A percentile compares a stretch with the other conserved stretches of the same genome.
Conservation (phyloP, 1,140 invertebrate species). For the Hermetia illucens region DNA sequence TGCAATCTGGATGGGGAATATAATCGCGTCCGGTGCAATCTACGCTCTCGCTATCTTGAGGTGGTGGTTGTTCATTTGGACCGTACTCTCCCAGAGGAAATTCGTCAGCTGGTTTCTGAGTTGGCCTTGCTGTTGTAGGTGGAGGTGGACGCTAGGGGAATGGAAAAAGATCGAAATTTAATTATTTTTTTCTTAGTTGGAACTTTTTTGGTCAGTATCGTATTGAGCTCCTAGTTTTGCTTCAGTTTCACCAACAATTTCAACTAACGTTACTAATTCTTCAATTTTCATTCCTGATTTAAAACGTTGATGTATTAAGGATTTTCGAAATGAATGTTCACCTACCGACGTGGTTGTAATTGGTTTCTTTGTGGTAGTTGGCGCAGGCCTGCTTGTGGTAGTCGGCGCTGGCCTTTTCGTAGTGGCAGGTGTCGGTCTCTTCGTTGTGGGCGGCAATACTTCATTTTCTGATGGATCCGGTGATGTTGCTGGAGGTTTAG, state of each 20-base stretch:
- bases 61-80: slow-evolving; percentile 31
- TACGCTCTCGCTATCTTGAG: slow-evolving; percentile 33
- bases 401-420: slow-evolving; percentile 17
- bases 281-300: not conserved
- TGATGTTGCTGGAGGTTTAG: slow-evolving; percentile 46
- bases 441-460: slow-evolving; percentile 12
- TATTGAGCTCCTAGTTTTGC: slow-evolving; percentile 27
- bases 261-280: too few species aligned
- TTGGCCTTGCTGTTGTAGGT: slow-evolving; percentile 10
- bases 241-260: too few species aligned
- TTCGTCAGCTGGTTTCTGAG: slow-evolving; percentile 2
- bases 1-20: slow-evolving; percentile 48
- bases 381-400: not conserved
- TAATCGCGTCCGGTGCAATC: slow-evolving; percentile 45
- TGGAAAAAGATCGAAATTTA: not conserved
- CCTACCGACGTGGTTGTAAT: not conserved
- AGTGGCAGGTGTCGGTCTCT: slow-evolving; percentile 7
- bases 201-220: slow-evolving; percentile 14
- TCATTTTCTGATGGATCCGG: slow-evolving; percentile 29
- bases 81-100: slow-evolving; percentile 20
- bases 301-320: not conserved
- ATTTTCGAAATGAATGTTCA: not conserved
- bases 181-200: not conserved
- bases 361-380: not conserved
- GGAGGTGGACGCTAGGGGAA: slow-evolving; percentile 11